A percentile compares a stretch with the other conserved stretches of the same genome.
phyloP scores from a whole-genome alignment of 2,797 vertebrate genomes.

The Psittacula derbiana region DNA sequence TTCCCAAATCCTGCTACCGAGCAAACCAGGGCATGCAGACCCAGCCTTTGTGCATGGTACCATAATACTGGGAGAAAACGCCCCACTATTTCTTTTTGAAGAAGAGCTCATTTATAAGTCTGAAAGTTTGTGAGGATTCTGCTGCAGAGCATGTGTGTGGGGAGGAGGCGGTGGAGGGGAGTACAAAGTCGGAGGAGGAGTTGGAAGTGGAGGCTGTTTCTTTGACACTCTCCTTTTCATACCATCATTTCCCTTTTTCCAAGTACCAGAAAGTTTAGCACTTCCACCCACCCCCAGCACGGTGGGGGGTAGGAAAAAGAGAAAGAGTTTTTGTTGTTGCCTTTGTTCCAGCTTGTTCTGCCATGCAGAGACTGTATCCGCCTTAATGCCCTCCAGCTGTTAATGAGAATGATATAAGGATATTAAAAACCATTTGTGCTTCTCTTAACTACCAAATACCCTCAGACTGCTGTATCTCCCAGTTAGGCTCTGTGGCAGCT shows the following conservation, averaged over 20 bases:
- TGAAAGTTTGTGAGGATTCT: background rate
- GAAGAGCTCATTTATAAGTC: background rate
- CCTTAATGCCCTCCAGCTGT: background rate
- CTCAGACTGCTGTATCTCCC: background rate
- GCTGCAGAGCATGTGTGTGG: fast-evolving
- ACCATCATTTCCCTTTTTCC: background rate
- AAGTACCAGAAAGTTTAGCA: background rate
- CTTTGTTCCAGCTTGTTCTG: slow-evolving; percentile 4
- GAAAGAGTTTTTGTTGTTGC: background rate
- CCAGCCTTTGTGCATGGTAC: background rate
- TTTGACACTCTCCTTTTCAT: slow-evolving; percentile 12
- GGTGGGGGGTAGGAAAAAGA: background rate
- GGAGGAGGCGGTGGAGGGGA: background rate
- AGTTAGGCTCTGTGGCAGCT: background rate
- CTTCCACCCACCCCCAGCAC: background rate
- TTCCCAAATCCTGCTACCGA: background rate
- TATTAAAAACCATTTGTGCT: background rate
- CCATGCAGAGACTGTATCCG: background rate
- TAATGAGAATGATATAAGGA: background rate
- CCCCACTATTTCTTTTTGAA: background rate
- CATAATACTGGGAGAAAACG: background rate
- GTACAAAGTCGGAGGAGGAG: background rate
- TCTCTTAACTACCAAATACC: background rate
- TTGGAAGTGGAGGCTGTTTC: background rate
- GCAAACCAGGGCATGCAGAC: background rate